Conservation (phyloP, 2,797 vertebrate genomes). For the Megalops cyprinoides region DNA sequence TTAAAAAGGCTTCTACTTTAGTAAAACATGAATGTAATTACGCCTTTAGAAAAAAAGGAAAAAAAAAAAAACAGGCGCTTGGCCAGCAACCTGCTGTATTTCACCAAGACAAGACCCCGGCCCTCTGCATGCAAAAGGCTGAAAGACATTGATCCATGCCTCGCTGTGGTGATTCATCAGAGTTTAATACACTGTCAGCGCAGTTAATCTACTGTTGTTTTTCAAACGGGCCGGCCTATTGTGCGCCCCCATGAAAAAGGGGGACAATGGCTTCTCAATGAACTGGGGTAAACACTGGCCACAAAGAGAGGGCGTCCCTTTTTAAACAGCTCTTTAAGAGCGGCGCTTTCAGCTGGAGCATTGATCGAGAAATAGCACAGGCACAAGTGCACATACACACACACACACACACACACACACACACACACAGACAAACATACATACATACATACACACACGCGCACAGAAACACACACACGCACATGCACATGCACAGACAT, state of each 20-base stretch:
- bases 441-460: constrained; percentile 9
- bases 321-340: constrained; percentile 58
- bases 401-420: not conserved
- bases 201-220: constrained; percentile 69
- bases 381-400: constrained; percentile 33
- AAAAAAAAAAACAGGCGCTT: constrained; percentile 12
- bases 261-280: constrained; percentile 58
- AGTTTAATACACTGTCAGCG: constrained; percentile 63
- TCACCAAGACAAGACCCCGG: constrained; percentile 44
- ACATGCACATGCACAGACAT: not conserved
- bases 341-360: constrained; percentile 55
- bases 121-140: constrained; percentile 54
- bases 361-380: constrained; percentile 53
- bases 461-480: not conserved
- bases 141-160: constrained; percentile 58
- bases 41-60: constrained; percentile 9
- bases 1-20: not conserved
- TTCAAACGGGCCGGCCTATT: constrained; percentile 61
- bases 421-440: not conserved
- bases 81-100: constrained; percentile 53
- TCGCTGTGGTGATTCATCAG: constrained; percentile 58
- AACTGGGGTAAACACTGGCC: constrained; percentile 46
- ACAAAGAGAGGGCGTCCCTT: constrained; percentile 61
- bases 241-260: constrained; percentile 55
- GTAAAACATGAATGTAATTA: constrained; percentile 18